Base-by-base conservation (phyloP, 2,888 invertebrate genomes). In the Dione juno region DNA sequence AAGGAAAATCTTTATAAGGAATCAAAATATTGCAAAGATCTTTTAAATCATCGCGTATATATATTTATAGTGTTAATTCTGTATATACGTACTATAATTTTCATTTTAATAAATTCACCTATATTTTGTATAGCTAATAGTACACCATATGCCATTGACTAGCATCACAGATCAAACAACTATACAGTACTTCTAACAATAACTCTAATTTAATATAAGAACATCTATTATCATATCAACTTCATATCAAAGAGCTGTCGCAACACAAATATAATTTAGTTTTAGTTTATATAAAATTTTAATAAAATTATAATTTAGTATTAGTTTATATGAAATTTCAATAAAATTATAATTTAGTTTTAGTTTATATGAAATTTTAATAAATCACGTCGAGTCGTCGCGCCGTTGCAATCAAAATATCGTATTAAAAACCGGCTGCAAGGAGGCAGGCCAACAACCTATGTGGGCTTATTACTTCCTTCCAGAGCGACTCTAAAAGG, bases 171-270 rank as follows among this genome's bases (percentile, higher is more conserved):
- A 61, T 35, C 28, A 45, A 57, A 35, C 35, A 40, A 37, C 35
- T 45, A 68, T 68, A 54, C 21, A 19, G 21, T 61, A 54, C 61
- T n/a, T 65, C 70, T 48, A 67, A 66, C 61, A 68, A 68, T 61
- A 43, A 13, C 43, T 50, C 40, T 43, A 57, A 73, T 73, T 64
- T 64, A 41, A 65, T 48, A 64, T 53, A 50, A 61, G 28, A 68
- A 52, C 66, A 68, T 70, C 66, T 68, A 73, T 70, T 70, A 66
- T 68, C 66, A 61, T 68, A 67, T 67, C 68, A 66, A 68, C 67
- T n/a, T 19, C n/a, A 43, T 43, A 50, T 63, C 53, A 59, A 68
- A 68, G 67, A 68, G 61, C 61, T 61, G 43, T 59, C 5, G 67
- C 61, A 59, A 53, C 41, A 67, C 16, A 28, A 68, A 53, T 53